Evolutionary conservation across 2,888 invertebrate genomes (phyloP).

Genomic region (Dryobota labecula): DNA sequence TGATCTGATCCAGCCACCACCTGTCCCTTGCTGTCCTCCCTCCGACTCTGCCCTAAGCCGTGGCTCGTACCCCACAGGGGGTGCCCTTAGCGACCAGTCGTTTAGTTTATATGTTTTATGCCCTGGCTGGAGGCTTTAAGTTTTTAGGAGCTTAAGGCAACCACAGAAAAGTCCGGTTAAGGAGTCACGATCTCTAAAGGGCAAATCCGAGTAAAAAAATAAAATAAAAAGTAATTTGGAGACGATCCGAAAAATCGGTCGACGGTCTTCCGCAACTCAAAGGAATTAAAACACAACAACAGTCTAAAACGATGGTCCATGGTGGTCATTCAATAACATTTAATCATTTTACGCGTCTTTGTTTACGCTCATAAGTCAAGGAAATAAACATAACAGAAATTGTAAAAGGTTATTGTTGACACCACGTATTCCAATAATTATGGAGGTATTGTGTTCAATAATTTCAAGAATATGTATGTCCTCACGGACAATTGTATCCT

Average conservation of each 20-base stretch:
- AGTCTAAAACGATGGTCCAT: not conserved
- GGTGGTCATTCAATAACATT: conserved; percentile 26
- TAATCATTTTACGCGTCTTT: conserved; percentile 49
- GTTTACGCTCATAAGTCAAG: conserved; percentile 27
- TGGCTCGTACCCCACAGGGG: too few relatives aligned
- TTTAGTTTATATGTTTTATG: too few relatives aligned
- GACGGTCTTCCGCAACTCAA: conserved; percentile 4
- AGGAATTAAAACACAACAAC: conserved; percentile 2
- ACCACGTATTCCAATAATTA: conserved; percentile 46
- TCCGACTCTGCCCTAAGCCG: too few relatives aligned
- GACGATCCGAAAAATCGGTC: not conserved
- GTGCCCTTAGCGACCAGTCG: too few relatives aligned
- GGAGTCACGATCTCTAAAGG: too few relatives aligned
- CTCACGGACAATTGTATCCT: conserved; percentile 21
- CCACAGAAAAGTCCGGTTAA: too few relatives aligned
- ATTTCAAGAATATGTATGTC: conserved; percentile 27
- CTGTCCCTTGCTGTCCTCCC: too few relatives aligned
- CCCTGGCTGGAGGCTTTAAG: too few relatives aligned
- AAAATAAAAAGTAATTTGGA: too few relatives aligned
- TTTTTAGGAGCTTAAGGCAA: too few relatives aligned
- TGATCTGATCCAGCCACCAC: too few relatives aligned
- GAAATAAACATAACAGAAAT: conserved; percentile 21
- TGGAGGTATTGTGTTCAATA: conserved; percentile 37
- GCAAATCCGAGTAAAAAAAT: too few relatives aligned
- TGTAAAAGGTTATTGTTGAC: conserved; percentile 43